These are phyloP conservation scores for Ptilodon capucinus DNA, from an alignment of 2,888 invertebrate species.

Conservation along the genomic window DNA sequence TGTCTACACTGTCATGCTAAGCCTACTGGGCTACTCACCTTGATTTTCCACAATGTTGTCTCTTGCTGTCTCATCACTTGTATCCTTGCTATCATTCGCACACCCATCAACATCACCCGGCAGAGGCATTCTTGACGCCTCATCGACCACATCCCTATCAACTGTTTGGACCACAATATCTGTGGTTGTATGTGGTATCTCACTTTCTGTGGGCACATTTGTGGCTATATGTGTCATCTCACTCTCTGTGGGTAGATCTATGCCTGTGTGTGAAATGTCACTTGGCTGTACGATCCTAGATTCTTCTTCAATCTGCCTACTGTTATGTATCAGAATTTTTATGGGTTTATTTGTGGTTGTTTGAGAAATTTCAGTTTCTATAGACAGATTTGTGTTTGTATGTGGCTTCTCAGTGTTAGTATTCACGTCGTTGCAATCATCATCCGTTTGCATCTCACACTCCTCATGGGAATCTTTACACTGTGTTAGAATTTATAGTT, in stretches of 20 bases:
- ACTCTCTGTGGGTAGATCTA: slow-evolving; percentile 34
- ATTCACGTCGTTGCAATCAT: slow-evolving; percentile 47
- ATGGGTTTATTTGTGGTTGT: neutral
- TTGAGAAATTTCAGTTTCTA: neutral
- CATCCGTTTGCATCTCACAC: slow-evolving; percentile 61
- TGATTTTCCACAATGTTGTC: neutral
- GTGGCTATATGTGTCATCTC: slow-evolving; percentile 25
- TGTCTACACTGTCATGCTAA: no score
- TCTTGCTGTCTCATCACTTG: slow-evolving; percentile 6
- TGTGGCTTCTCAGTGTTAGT: slow-evolving; percentile 42
- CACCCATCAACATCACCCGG: slow-evolving; percentile 15
- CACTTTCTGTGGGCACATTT: neutral
- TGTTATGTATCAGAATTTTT: no score
- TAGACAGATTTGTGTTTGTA: neutral
- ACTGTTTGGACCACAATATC: slow-evolving; percentile 1
- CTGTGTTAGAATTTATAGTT: slow-evolving; percentile 26
- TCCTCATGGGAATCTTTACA: slow-evolving; percentile 59
- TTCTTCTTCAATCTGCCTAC: no score
- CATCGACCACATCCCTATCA: slow-evolving; percentile 12
- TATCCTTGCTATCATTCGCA: slow-evolving; percentile 13
- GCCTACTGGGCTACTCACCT: slow-evolving; percentile 6
- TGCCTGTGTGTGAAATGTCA: neutral
- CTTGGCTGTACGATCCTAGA: no score
- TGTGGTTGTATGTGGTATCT: slow-evolving; percentile 1
- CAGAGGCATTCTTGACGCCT: slow-evolving; percentile 16